A percentile compares a stretch with the other conserved stretches of the same genome.
Evolutionary conservation across 2,888 invertebrate species (phyloP).

Genomic region (Mystacides longicornis): DNA sequence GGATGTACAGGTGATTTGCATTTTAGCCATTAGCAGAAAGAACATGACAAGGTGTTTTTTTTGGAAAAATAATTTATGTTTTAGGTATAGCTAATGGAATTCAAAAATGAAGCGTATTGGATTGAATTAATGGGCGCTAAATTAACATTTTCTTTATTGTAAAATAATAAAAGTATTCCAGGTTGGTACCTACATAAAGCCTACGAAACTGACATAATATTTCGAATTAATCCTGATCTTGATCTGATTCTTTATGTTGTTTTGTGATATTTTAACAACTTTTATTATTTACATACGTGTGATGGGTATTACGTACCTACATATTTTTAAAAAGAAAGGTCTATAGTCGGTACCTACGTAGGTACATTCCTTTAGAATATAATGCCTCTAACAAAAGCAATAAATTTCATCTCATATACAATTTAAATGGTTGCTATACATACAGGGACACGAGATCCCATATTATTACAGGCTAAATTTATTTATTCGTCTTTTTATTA

Average conservation of each 20-base stretch:
- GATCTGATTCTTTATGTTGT: no score
- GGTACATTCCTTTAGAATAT: no score
- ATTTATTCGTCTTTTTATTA: no score
- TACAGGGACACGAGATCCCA: not conserved
- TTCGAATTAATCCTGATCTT: no score
- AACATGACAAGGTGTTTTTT: not conserved
- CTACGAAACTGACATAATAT: no score
- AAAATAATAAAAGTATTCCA: no score
- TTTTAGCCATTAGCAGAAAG: slow-evolving; percentile 3
- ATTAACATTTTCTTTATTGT: not conserved
- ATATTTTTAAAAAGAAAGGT: not conserved
- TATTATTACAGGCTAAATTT: no score
- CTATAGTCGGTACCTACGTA: no score
- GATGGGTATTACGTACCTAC: no score
- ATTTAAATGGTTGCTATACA: not conserved
- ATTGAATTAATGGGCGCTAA: not conserved
- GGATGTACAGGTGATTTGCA: slow-evolving; percentile 8
- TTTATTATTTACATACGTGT: no score
- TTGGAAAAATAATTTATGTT: slow-evolving; percentile 7
- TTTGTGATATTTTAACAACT: no score
- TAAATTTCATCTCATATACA: slow-evolving; percentile 2
- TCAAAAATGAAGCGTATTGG: not conserved
- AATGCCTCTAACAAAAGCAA: slow-evolving; percentile 1
- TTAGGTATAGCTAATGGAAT: slow-evolving; percentile 7
- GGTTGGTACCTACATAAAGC: no score